Evolutionary conservation across 2,113 vertebrate genomes (phyloP).

Genomic region (Pterocles gutturalis): DNA sequence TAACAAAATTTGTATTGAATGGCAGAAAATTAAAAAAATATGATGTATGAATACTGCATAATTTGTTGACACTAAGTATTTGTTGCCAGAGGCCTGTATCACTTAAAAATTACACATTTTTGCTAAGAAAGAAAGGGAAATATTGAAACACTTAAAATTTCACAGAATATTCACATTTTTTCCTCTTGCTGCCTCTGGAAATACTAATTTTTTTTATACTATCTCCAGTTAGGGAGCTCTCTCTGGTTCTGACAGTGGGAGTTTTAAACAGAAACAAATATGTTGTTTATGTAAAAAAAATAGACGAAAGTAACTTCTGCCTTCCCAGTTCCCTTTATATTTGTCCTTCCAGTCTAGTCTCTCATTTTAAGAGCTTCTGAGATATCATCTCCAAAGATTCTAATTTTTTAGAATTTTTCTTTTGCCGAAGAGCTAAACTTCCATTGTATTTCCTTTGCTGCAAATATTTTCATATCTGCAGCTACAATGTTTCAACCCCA

Average conservation of each 20-base stretch:
- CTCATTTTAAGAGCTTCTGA: not conserved
- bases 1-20: conserved; percentile 31
- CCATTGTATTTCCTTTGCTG: not conserved
- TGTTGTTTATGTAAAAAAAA: not conserved
- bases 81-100: not conserved
- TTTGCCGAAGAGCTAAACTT: not conserved
- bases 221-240: not conserved
- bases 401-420: not conserved
- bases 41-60: not conserved
- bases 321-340: not conserved
- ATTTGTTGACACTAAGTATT: conserved; percentile 45
- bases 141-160: not conserved
- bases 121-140: not conserved
- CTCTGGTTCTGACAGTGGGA: not conserved
- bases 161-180: not conserved
- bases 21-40: not conserved
- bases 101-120: conserved; percentile 23
- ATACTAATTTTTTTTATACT: not conserved
- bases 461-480: not conserved
- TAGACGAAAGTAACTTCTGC: not conserved
- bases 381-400: not conserved
- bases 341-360: not conserved
- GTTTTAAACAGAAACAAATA: not conserved
- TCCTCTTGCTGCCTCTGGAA: not conserved
- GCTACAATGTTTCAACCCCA: not conserved